Conservation (phyloP, 2,797 vertebrate genomes). For the Hephaestus fuliginosus region DNA sequence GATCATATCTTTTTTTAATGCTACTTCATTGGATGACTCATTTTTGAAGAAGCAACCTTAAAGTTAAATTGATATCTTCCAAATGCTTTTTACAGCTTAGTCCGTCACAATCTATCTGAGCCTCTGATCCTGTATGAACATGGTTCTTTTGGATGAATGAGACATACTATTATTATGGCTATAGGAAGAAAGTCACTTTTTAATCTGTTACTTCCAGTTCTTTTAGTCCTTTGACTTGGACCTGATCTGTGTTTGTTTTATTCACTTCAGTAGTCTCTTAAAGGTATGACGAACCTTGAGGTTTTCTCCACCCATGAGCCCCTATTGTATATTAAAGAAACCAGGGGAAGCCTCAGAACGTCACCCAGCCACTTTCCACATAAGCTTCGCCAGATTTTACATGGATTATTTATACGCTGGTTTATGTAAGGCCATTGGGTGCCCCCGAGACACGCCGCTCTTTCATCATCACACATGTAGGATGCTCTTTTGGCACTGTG, state of each 20-base stretch:
- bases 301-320: conserved; percentile 1
- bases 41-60: neutral
- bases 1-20: neutral
- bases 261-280: neutral
- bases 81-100: neutral
- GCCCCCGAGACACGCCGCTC: conserved; percentile 36
- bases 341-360: conserved; percentile 19
- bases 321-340: conserved; percentile 11
- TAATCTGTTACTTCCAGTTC: conserved; percentile 1
- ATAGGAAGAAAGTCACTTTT: neutral
- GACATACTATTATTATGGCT: neutral
- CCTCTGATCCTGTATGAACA: neutral
- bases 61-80: neutral
- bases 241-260: neutral
- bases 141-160: neutral
- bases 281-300: neutral
- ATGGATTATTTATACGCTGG: conserved; percentile 71
- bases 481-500: conserved; percentile 19
- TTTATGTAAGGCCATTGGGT: conserved; percentile 57
- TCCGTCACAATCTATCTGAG: neutral
- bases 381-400: conserved; percentile 56
- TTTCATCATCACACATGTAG: conserved; percentile 58
- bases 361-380: conserved; percentile 26
- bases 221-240: neutral
- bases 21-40: neutral